Percentiles rank a stretch among this genome's conserved stretches.
Evolutionary conservation across 2,888 invertebrate genomes (phyloP).

Genomic region (Clistopyga incitator): DNA sequence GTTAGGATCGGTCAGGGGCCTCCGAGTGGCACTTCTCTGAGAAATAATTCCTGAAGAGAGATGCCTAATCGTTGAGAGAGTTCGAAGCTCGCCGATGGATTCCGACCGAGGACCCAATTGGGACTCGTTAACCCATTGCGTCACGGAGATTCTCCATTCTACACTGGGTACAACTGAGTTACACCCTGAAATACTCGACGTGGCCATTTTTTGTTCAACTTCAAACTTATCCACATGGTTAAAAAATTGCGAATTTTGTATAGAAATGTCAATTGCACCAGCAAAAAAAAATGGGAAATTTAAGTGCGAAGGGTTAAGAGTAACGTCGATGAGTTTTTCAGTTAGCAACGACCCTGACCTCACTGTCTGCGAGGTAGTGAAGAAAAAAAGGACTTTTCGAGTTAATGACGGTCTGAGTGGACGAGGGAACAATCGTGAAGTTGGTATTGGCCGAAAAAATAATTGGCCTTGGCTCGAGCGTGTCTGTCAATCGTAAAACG

Average conservation of each 20-base stretch:
- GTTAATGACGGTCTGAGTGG: constrained; percentile 27
- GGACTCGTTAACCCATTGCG: constrained; percentile 72
- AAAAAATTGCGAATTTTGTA: too few species aligned
- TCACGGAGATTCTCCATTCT: constrained; percentile 56
- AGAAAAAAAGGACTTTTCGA: constrained; percentile 26
- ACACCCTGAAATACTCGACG: neutral
- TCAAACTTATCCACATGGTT: too few species aligned
- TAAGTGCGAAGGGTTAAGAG: neutral
- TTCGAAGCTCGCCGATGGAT: constrained; percentile 51
- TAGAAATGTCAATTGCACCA: too few species aligned
- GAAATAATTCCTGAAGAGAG: constrained; percentile 8
- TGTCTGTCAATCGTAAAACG: constrained; percentile 34
- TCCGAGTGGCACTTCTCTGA: constrained; percentile 5
- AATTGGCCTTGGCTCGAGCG: constrained; percentile 16
- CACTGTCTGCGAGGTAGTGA: constrained; percentile 6
- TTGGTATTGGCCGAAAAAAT: constrained; percentile 27
- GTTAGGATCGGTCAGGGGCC: constrained; percentile 38
- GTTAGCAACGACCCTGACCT: constrained; percentile 17
- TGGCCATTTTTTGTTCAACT: neutral
- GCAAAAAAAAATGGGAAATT: neutral
- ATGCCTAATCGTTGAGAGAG: constrained; percentile 37
- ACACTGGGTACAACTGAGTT: neutral
- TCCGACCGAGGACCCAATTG: constrained; percentile 74
- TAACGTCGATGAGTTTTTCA: constrained; percentile 21
- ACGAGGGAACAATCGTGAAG: constrained; percentile 7